These are phyloP conservation scores for Agrochola litura DNA, from an alignment of 2,888 invertebrate species.

Conservation along the genomic window DNA sequence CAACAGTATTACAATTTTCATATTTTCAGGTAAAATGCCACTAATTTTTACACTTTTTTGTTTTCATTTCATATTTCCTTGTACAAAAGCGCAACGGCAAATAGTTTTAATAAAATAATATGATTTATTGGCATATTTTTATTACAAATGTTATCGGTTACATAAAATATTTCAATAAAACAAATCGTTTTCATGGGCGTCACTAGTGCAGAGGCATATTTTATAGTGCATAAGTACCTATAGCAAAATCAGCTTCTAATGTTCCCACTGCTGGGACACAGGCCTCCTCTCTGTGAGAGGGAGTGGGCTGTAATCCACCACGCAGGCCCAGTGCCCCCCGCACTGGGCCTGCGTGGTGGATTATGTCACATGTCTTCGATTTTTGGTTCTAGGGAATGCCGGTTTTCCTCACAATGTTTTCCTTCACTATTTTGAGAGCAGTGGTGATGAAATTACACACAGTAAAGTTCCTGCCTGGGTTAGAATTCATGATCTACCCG, in stretches of 20 bases:
- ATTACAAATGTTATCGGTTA: conserved; percentile 9
- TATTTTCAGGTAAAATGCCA: not conserved
- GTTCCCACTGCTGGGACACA: not conserved
- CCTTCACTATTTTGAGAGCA: not conserved
- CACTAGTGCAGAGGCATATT: not conserved
- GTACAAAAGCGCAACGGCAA: not conserved
- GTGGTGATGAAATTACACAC: not conserved
- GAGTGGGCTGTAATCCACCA: not conserved
- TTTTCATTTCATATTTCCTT: conserved; percentile 4
- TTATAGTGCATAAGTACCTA: not conserved
- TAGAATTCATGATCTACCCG: too few relatives aligned
- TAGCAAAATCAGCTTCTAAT: not conserved
- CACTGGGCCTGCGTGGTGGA: too few relatives aligned
- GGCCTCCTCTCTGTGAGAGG: not conserved
- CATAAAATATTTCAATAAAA: conserved; percentile 8
- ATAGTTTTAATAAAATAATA: not conserved
- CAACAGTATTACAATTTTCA: conserved; percentile 37
- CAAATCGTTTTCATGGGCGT: not conserved
- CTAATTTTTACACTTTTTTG: conserved; percentile 22
- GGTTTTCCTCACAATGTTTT: not conserved
- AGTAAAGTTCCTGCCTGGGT: too few relatives aligned
- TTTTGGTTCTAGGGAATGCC: not conserved
- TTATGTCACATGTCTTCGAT: not conserved
- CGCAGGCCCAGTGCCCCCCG: not conserved
- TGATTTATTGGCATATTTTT: conserved; percentile 30